Percentiles rank a stretch among this genome's conserved stretches.
phyloP scores from a whole-genome alignment of 2,888 invertebrate species.

The Lottia gigantea region DNA sequence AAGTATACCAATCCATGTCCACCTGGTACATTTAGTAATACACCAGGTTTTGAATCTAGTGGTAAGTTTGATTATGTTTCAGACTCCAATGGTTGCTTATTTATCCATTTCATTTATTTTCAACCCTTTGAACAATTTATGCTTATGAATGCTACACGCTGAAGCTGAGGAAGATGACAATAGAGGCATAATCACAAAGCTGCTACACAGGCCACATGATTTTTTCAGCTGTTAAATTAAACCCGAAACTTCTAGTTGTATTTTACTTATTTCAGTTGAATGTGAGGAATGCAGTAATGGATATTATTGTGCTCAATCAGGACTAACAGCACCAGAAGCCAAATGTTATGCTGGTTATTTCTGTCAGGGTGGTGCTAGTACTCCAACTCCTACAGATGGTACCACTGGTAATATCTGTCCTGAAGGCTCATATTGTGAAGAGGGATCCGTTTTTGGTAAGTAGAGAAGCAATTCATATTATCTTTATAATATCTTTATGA shows the following conservation, averaged over 20 bases:
- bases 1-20: constrained; percentile 59
- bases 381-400: constrained; percentile 58
- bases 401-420: constrained; percentile 59
- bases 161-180: too few relatives aligned
- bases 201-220: too few relatives aligned
- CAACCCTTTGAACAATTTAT: too few relatives aligned
- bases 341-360: constrained; percentile 58
- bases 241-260: too few relatives aligned
- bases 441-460: constrained; percentile 38
- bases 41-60: constrained; percentile 26
- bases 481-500: too few relatives aligned
- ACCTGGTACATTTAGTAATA: constrained; percentile 51
- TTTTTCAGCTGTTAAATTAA: too few relatives aligned
- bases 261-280: constrained; percentile 38
- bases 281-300: constrained; percentile 54
- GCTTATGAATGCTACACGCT: too few relatives aligned
- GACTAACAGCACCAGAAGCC: constrained; percentile 52
- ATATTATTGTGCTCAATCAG: constrained; percentile 56
- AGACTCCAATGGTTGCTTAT: not conserved
- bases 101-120: too few relatives aligned
- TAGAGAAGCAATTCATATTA: too few relatives aligned
- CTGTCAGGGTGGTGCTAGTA: constrained; percentile 49
- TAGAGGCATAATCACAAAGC: too few relatives aligned
- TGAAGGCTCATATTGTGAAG: constrained; percentile 53
- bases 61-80: constrained; percentile 36